Conservation (phyloP, 1,140 invertebrate genomes). For the Drosophila truncata region DNA sequence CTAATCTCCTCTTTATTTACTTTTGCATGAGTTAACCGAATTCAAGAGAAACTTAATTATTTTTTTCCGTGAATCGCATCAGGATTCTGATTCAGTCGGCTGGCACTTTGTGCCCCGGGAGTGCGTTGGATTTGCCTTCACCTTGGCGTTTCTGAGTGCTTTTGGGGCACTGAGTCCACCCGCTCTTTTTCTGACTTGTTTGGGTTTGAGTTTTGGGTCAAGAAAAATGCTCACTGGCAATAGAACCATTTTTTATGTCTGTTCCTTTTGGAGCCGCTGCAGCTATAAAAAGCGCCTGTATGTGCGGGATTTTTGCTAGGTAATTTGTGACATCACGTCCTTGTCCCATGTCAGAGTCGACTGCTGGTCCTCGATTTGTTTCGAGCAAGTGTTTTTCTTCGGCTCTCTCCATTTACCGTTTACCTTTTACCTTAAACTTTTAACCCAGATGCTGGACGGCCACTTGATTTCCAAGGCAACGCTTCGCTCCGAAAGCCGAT, state of each 20-base stretch:
- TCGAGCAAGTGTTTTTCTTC: conserved; percentile 28
- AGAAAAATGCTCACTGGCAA: conserved; percentile 42
- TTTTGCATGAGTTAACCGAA: not conserved
- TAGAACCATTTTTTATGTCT: conserved; percentile 42
- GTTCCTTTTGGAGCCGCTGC: conserved; percentile 6
- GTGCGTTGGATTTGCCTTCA: conserved; percentile 24
- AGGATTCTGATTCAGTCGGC: not conserved
- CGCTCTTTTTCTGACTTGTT: conserved; percentile 5
- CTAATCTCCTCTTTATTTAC: not conserved
- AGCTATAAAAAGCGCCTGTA: conserved; percentile 31
- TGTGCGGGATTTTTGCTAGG: conserved; percentile 47
- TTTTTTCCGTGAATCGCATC: conserved; percentile 9
- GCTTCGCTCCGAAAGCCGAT: conserved; percentile 31
- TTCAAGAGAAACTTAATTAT: not conserved
- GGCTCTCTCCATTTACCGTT: conserved; percentile 20
- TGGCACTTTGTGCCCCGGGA: conserved; percentile 12
- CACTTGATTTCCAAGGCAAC: conserved; percentile 29
- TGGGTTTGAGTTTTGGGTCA: conserved; percentile 21
- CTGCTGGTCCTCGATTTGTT: conserved; percentile 45
- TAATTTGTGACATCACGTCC: conserved; percentile 65
- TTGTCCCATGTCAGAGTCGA: conserved; percentile 41
- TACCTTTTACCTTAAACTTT: conserved; percentile 26
- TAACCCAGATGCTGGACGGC: conserved; percentile 22
- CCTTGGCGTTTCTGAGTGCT: conserved; percentile 31
- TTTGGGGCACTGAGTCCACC: conserved; percentile 16